A percentile compares a stretch with the other conserved stretches of the same genome.
phyloP scores from a whole-genome alignment of 2,797 vertebrate genomes.

The Salarias fasciatus region DNA sequence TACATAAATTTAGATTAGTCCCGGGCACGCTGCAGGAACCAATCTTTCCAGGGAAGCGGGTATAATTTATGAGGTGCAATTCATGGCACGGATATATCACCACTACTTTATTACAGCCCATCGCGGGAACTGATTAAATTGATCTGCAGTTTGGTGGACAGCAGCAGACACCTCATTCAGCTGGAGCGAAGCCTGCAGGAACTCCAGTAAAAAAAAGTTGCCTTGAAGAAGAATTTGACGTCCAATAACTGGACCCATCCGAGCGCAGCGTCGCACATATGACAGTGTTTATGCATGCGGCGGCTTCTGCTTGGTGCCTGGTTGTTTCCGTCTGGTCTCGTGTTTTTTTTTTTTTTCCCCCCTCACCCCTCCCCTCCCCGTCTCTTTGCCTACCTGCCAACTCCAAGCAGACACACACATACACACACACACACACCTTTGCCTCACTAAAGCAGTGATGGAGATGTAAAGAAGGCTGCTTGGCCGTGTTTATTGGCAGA shows the following conservation, averaged over 20 bases:
- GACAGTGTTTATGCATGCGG: not conserved
- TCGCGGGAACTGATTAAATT: constrained; percentile 67
- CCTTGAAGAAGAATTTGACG: not conserved
- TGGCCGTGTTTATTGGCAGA: constrained; percentile 52
- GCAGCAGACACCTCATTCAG: constrained; percentile 21
- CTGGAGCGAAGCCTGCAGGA: not conserved
- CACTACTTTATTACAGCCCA: constrained; percentile 62
- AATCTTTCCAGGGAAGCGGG: constrained; percentile 55
- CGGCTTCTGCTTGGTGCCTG: constrained; percentile 5
- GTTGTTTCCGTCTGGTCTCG: constrained; percentile 18
- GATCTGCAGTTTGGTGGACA: constrained; percentile 46
- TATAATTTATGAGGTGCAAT: constrained; percentile 71
- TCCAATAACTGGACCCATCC: not conserved
- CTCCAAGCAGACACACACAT: constrained; percentile 8
- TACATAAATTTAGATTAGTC: constrained; percentile 74
- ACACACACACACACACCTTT: constrained; percentile 27
- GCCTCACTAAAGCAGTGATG: constrained; percentile 37
- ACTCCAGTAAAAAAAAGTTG: not conserved
- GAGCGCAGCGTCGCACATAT: not conserved
- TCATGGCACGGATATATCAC: constrained; percentile 55
- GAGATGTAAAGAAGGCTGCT: constrained; percentile 56
- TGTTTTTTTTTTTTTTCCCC: constrained; percentile 9
- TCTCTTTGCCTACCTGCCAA: constrained; percentile 56
- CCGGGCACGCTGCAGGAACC: constrained; percentile 50
- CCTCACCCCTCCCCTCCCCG: constrained; percentile 4